These are phyloP conservation scores for Mythimna impura DNA, from an alignment of 2,888 invertebrate genomes.

Conservation along the genomic window DNA sequence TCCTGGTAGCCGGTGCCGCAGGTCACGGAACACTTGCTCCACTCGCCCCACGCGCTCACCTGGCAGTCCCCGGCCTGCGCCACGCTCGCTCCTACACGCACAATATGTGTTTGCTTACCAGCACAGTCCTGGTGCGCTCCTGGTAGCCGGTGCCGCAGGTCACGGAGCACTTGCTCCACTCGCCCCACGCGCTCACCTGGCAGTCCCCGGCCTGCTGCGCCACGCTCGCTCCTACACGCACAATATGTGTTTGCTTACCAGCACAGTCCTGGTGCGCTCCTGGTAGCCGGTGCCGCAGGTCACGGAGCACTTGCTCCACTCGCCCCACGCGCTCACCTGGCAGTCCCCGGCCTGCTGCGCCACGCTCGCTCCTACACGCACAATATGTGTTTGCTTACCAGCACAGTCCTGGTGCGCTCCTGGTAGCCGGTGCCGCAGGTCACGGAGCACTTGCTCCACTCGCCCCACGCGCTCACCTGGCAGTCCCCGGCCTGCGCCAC, in stretches of 20 bases:
- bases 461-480: conserved; percentile 94
- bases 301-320: conserved; percentile 95
- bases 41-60: conserved; percentile 95
- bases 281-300: conserved; percentile 94
- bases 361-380: conserved; percentile 49
- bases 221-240: conserved; percentile 49
- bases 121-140: conserved; percentile 91
- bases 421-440: conserved; percentile 94
- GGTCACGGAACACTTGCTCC: conserved; percentile 95
- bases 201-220: conserved; percentile 90
- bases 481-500: conserved; percentile 88
- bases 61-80: conserved; percentile 90
- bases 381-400: conserved; percentile 80
- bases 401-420: conserved; percentile 91
- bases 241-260: conserved; percentile 80
- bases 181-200: conserved; percentile 94
- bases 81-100: conserved; percentile 49
- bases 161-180: conserved; percentile 95
- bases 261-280: conserved; percentile 91
- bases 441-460: conserved; percentile 95
- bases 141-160: conserved; percentile 94
- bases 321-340: conserved; percentile 94
- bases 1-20: conserved; percentile 94
- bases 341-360: conserved; percentile 90
- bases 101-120: conserved; percentile 80